Percentiles rank a stretch among this genome's conserved stretches.
Evolutionary conservation across 2,113 vertebrate species (phyloP).

Genomic region (Aleadryas rufinucha): DNA sequence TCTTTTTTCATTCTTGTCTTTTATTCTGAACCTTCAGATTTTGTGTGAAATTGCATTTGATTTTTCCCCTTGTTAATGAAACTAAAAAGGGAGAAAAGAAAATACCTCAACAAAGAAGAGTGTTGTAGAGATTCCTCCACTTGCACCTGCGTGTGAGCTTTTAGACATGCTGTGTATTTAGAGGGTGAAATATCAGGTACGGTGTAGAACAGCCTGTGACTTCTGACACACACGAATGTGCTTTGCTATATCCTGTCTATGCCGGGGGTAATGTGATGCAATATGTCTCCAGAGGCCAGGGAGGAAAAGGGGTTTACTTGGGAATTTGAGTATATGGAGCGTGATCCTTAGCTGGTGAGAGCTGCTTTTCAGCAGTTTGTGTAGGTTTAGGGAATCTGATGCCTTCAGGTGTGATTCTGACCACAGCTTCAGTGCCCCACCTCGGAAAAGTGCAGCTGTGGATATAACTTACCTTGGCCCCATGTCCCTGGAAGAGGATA

Average conservation of each 20-base stretch:
- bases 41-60: not conserved
- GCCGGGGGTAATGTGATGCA: rapidly evolving
- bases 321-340: not conserved
- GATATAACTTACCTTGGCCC: not conserved
- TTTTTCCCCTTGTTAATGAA: not conserved
- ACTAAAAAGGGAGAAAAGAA: not conserved
- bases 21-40: slow-evolving; percentile 67
- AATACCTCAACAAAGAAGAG: not conserved
- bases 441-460: not conserved
- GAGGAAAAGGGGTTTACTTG: not conserved
- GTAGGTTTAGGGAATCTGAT: not conserved
- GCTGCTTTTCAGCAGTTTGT: not conserved
- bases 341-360: not conserved
- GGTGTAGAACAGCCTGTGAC: not conserved
- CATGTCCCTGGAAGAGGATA: not conserved
- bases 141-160: not conserved
- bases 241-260: not conserved
- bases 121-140: not conserved
- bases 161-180: not conserved
- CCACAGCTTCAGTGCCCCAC: rapidly evolving
- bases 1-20: slow-evolving; percentile 41
- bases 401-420: rapidly evolving
- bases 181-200: not conserved
- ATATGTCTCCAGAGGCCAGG: not conserved
- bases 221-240: rapidly evolving